These are phyloP conservation scores for Dromaius novaehollandiae DNA, from an alignment of 2,113 vertebrate genomes.

Conservation along the genomic window DNA sequence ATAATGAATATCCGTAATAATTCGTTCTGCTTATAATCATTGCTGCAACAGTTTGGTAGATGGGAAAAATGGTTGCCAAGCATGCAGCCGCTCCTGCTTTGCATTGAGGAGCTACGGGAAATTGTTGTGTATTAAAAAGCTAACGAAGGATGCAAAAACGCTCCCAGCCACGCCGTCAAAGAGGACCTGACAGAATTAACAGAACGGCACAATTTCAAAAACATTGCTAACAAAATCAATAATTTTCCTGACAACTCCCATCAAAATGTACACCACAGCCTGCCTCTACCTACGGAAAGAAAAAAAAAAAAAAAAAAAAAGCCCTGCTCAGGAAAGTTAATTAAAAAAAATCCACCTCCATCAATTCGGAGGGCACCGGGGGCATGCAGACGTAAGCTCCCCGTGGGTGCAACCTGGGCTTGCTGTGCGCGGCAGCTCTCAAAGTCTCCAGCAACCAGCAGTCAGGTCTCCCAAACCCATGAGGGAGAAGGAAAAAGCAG, in stretches of 20 bases:
- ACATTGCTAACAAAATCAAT: constrained; percentile 68
- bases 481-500: background rate
- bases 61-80: constrained; percentile 19
- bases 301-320: background rate
- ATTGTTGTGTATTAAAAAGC: constrained; percentile 38
- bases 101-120: constrained; percentile 3
- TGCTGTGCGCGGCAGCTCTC: background rate
- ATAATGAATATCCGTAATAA: constrained; percentile 42
- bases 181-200: constrained; percentile 54
- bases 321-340: constrained; percentile 48
- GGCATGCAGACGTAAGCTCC: background rate
- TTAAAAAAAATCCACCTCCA: constrained; percentile 50
- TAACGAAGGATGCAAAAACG: constrained; percentile 39
- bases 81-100: background rate
- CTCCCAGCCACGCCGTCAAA: constrained; percentile 20
- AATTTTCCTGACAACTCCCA: constrained; percentile 44
- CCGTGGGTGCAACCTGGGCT: background rate
- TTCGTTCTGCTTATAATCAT: constrained; percentile 46
- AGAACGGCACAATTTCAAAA: constrained; percentile 66
- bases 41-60: constrained; percentile 9
- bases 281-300: background rate
- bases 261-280: constrained; percentile 59
- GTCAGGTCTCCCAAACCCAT: background rate
- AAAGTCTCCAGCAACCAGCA: background rate
- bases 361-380: constrained; percentile 34